Base-by-base conservation (phyloP, 2,797 vertebrate species). In the Thunnus albacares region DNA sequence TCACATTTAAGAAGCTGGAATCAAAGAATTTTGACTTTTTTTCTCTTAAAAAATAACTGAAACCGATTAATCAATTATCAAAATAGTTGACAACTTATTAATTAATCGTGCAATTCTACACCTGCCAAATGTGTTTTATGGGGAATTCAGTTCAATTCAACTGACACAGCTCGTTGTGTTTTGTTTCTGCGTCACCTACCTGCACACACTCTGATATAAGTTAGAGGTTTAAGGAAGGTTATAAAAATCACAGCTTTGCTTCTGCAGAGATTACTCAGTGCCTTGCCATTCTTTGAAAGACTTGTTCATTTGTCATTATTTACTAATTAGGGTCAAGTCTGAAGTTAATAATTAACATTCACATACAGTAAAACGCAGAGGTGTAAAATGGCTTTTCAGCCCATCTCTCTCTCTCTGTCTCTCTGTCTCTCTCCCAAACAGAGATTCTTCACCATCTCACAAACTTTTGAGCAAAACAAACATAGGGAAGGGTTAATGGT, bases 221-320 rank as follows among this genome's bases (percentile, higher is more conserved):
- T 77, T 56, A 45, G 18, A 60, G 43, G 38, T 53, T 80, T 52
- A 70, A 33, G 15, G 11, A 71, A 22, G 12, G 8, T 41, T 41
- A 8, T 10, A 64, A 56, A 66, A 38, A 47, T 24, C 10, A 0
- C 43, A 71, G 33, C 18, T 30, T 51, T 52, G 30, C 33, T 43
- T 63, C 0, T 0, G 12, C 24, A 56, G 22, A 76, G 35, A 62
- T 3, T n/a, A 57, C 63, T 62, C 18, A 49, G 20, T 57, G 24
- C 49, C 38, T 24, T 56, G 35, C 4, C 51, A 33, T 28, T 30
- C 45, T 33, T 52, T 45, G 7, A 56, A 55, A 7, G 10, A 75
- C 2, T 20, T 11, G 47, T 5, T 38, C 3, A 43, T 45, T 33
- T 17, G 5, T 2, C 11, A n/a, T 14, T n/a, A 53, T 60, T 59